Conservation (phyloP, 2,888 invertebrate species). For the Drosophila silvestris region DNA sequence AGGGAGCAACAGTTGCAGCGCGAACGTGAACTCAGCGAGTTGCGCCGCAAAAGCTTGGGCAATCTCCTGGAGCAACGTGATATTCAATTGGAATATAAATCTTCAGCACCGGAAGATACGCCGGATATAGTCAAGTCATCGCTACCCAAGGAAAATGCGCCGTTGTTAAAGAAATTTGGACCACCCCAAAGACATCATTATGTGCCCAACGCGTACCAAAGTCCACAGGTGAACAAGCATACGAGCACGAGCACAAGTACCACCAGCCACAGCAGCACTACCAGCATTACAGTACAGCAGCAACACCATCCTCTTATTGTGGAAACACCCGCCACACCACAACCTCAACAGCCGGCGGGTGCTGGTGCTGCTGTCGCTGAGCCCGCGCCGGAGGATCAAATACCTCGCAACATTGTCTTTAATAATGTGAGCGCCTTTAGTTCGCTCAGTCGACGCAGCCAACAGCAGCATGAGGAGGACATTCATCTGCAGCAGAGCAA, state of each 20-base stretch:
- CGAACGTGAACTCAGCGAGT: slow-evolving; percentile 58
- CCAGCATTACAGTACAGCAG: slow-evolving; percentile 33
- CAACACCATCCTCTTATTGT: slow-evolving; percentile 77
- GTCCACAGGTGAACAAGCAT: slow-evolving; percentile 68
- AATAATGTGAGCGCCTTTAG: slow-evolving; percentile 84
- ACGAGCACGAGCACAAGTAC: slow-evolving; percentile 21
- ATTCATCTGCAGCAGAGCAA: slow-evolving; percentile 36
- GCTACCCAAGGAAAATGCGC: slow-evolving; percentile 82
- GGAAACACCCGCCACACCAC: slow-evolving; percentile 83
- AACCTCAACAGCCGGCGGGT: slow-evolving; percentile 38
- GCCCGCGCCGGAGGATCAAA: slow-evolving; percentile 76
- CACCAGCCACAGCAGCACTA: slow-evolving; percentile 37
- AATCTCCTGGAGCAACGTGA: slow-evolving; percentile 69
- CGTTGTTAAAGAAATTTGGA: slow-evolving; percentile 84
- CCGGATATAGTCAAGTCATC: slow-evolving; percentile 85
- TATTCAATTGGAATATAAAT: slow-evolving; percentile 71
- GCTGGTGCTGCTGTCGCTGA: slow-evolving; percentile 9
- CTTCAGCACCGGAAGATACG: slow-evolving; percentile 83
- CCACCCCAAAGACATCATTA: slow-evolving; percentile 84
- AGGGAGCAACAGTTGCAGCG: slow-evolving; percentile 40
- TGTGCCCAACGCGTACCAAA: slow-evolving; percentile 84
- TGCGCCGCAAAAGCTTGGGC: slow-evolving; percentile 82
- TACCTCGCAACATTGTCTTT: slow-evolving; percentile 84
- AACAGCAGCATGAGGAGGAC: slow-evolving; percentile 42
- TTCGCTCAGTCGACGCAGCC: slow-evolving; percentile 78